Base-by-base conservation (phyloP, 2,797 vertebrate species). In the Emydoidea blandingii region DNA sequence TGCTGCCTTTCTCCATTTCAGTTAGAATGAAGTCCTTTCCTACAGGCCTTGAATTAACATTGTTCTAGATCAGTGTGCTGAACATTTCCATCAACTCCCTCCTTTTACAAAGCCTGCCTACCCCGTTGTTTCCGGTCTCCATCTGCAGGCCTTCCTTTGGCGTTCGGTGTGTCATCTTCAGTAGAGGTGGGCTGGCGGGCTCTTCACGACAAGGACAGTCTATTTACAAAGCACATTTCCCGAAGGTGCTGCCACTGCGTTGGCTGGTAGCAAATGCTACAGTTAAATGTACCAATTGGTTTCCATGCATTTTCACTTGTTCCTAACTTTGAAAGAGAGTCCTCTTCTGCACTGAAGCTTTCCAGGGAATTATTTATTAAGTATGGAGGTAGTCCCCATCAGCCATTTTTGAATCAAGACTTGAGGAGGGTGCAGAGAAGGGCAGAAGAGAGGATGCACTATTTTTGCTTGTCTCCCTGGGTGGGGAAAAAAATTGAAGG, bases 31-130 rank as follows among this genome's bases (percentile, higher is more conserved):
- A 76, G 19, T 72, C 49, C 90, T 91, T 87, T 95, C 91, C 83
- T 87, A 89, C 96, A 90, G 89, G 87, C 83, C 83, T 85, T 91
- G 89, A 93, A 91, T 92, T 27, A 0, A 85, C 82, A 79, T 94
- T 91, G 82, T 89, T 95, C 94, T 76, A 91, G 90, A 86, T 34
- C 85, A 85, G 94, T 74, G 56, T 68, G 96, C 94, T 95, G 95
- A 82, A 96, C 37, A 95, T 86, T 96, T 93, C 89, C 91, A 93
- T 72, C 83, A 84, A 10, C 44, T 78, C 86, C 47, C 91, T 89
- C 95, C 96, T 96, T 12, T 72, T 72, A 72, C 16, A 72, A 97
- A 95, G 54, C 9, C 12, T 15, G 25, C 74, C 27, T 47, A 29
- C 25, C 16, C 25, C 3, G 5, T 16, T 89, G 1, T 0, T 59